Evolutionary conservation across 2,113 vertebrate species (phyloP).

Genomic region (Australoheros scitulus): DNA sequence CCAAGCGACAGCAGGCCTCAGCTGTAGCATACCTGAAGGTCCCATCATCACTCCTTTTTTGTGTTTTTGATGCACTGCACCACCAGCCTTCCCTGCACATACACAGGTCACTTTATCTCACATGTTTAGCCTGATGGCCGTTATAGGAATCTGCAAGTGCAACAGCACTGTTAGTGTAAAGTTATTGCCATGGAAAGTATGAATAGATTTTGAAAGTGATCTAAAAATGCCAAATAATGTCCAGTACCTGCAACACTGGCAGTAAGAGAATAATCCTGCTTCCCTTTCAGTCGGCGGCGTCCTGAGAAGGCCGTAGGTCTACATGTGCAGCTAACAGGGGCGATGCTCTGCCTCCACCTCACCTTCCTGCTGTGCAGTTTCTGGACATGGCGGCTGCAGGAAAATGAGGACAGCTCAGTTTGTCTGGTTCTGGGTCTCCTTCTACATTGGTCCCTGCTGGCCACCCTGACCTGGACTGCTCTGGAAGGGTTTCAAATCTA

Average conservation of each 20-base stretch:
- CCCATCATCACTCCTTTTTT: background rate
- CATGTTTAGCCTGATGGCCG: background rate
- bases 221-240: background rate
- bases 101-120: background rate
- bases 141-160: background rate
- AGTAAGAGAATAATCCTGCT: background rate
- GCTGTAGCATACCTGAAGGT: background rate
- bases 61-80: background rate
- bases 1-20: background rate
- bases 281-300: slow-evolving; percentile 64
- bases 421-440: slow-evolving; percentile 74
- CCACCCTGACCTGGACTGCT: slow-evolving; percentile 74
- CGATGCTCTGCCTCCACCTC: slow-evolving; percentile 85
- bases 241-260: too few relatives aligned
- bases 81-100: background rate
- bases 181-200: background rate
- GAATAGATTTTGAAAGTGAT: background rate
- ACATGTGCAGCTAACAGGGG: slow-evolving; percentile 81
- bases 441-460: slow-evolving; percentile 75
- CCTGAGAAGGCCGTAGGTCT: slow-evolving; percentile 76
- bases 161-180: background rate
- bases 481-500: slow-evolving; percentile 80
- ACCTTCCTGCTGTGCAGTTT: slow-evolving; percentile 79
- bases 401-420: fast-evolving
- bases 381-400: background rate